These are phyloP conservation scores for Brachyalestes nurse DNA, from an alignment of 2,797 vertebrate genomes.

Conservation along the genomic window DNA sequence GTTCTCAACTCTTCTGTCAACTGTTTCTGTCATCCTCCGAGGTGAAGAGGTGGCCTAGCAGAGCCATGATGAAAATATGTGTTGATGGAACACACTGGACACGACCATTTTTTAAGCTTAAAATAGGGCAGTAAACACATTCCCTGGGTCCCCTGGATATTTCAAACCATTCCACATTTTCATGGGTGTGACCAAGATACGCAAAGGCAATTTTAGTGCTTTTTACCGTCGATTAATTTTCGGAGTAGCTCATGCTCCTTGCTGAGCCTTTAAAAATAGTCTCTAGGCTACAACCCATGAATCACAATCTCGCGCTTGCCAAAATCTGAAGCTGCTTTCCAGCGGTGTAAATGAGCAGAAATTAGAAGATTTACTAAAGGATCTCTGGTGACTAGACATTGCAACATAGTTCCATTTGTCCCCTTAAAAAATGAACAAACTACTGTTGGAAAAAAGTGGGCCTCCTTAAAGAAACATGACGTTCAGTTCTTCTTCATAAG, in stretches of 20 bases:
- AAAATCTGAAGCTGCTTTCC: conserved; percentile 24
- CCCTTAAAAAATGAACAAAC: too few relatives aligned
- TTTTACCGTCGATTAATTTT: conserved; percentile 35
- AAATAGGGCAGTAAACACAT: background rate
- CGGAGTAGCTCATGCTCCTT: conserved; percentile 11
- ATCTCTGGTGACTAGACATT: background rate
- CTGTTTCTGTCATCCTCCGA: conserved; percentile 46
- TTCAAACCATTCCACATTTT: background rate
- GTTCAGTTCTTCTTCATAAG: too few relatives aligned
- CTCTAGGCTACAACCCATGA: conserved; percentile 22
- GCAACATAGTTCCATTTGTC: too few relatives aligned
- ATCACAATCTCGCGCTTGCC: conserved; percentile 38
- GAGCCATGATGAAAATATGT: conserved; percentile 42
- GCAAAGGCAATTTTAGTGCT: conserved; percentile 4
- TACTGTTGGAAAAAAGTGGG: too few relatives aligned
- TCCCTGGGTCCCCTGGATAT: background rate
- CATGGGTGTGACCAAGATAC: background rate
- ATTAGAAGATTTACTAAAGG: conserved; percentile 36
- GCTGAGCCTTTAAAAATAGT: background rate
- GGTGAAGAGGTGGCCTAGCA: conserved; percentile 34
- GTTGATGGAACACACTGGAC: conserved; percentile 34
- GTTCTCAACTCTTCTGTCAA: conserved; percentile 45
- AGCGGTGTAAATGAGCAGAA: conserved; percentile 28
- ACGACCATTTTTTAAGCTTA: conserved; percentile 17
- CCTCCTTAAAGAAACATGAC: too few relatives aligned